These are phyloP conservation scores for Gavialis gangeticus DNA, from an alignment of 2,113 vertebrate genomes.

Conservation along the genomic window DNA sequence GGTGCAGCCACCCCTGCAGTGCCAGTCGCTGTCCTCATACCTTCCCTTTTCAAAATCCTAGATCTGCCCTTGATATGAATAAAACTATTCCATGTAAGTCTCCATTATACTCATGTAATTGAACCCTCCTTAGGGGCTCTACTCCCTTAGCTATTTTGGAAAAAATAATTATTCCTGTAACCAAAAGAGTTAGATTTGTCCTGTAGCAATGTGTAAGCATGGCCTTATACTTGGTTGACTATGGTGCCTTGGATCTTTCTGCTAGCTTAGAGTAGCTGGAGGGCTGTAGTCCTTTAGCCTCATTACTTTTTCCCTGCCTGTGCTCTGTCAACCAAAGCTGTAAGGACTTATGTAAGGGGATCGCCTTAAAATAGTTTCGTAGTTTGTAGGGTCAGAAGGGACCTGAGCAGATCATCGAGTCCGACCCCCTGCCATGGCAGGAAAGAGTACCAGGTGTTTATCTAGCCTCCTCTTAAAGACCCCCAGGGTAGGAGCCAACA, in stretches of 20 bases:
- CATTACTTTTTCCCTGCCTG: slow-evolving; percentile 14
- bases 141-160: not conserved
- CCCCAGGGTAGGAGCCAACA: too few relatives aligned
- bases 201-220: not conserved
- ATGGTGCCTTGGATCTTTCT: not conserved
- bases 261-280: not conserved
- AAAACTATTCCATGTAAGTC: not conserved
- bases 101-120: not conserved
- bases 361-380: too few relatives aligned
- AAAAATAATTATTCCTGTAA: not conserved
- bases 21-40: too few relatives aligned
- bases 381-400: too few relatives aligned
- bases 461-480: too few relatives aligned
- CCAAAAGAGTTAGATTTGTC: not conserved
- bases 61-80: not conserved
- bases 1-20: too few relatives aligned
- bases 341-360: not conserved
- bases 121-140: not conserved
- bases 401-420: too few relatives aligned
- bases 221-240: not conserved
- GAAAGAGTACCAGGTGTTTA: too few relatives aligned
- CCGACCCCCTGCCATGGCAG: too few relatives aligned
- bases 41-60: too few relatives aligned
- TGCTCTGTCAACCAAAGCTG: not conserved
- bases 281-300: not conserved